Conservation (phyloP, 2,888 invertebrate species). For the Thera britannica region DNA sequence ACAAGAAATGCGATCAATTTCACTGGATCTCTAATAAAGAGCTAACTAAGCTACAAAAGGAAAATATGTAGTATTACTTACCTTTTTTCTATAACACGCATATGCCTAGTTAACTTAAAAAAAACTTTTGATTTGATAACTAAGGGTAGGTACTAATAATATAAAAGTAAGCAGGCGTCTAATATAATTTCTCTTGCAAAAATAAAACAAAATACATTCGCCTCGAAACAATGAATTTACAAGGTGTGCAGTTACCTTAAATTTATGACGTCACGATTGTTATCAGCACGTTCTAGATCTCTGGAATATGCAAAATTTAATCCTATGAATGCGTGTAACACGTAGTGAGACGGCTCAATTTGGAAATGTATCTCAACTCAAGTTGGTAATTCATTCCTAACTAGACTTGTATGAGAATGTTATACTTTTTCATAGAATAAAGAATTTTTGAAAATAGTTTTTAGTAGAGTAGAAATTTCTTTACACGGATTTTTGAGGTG, state of each 20-base stretch:
- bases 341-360: background rate
- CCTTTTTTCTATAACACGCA: too few species aligned
- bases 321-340: constrained; percentile 6
- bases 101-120: too few species aligned
- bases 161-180: too few species aligned
- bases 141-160: too few species aligned
- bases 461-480: too few species aligned
- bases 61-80: too few species aligned
- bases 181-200: too few species aligned
- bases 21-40: background rate
- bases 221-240: constrained; percentile 1
- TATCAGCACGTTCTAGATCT: background rate
- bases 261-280: constrained; percentile 1
- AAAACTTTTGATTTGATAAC: too few species aligned
- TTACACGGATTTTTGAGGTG: too few species aligned
- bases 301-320: constrained; percentile 9
- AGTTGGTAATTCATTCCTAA: background rate
- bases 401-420: background rate
- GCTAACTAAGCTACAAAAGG: too few species aligned
- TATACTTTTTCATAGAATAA: too few species aligned
- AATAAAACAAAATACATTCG: background rate
- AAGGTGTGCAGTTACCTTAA: background rate
- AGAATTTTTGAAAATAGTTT: too few species aligned
- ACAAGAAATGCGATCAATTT: background rate
- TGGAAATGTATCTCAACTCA: background rate